Conservation (phyloP, 2,113 vertebrate genomes). For the Cavia aperea region DNA sequence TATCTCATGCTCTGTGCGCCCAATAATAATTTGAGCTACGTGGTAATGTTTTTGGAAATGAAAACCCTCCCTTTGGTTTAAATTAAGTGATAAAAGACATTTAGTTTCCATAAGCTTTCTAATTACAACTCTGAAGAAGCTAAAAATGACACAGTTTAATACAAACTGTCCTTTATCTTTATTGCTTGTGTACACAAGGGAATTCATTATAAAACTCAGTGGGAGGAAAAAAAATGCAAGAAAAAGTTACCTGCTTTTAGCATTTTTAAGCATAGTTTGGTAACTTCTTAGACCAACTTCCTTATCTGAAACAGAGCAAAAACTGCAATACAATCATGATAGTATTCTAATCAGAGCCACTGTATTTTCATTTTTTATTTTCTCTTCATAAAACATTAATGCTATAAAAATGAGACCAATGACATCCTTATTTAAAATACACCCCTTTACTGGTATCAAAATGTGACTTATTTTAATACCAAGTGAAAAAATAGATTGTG, state of each 20-base stretch:
- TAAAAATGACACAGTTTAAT: conserved; percentile 58
- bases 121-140: conserved; percentile 60
- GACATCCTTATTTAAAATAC: conserved; percentile 53
- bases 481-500: conserved; percentile 70
- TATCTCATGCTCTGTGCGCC: conserved; percentile 56
- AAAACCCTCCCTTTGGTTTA: conserved; percentile 71
- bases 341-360: conserved; percentile 52
- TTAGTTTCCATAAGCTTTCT: conserved; percentile 60
- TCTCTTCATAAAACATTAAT: conserved; percentile 59
- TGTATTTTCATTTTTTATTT: conserved; percentile 53
- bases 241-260: conserved; percentile 62
- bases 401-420: conserved; percentile 59
- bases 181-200: conserved; percentile 55
- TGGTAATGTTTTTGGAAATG: conserved; percentile 73
- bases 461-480: conserved; percentile 66
- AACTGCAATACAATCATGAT: conserved; percentile 51
- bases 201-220: conserved; percentile 59
- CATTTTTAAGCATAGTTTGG: conserved; percentile 57
- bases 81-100: conserved; percentile 62
- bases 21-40: conserved; percentile 70
- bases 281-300: conserved; percentile 53
- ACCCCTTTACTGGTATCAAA: conserved; percentile 52
- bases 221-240: conserved; percentile 46
- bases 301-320: conserved; percentile 50
- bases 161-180: conserved; percentile 59